Base-by-base conservation (phyloP, 2,888 invertebrate species). In the Dendrolimus pini region DNA sequence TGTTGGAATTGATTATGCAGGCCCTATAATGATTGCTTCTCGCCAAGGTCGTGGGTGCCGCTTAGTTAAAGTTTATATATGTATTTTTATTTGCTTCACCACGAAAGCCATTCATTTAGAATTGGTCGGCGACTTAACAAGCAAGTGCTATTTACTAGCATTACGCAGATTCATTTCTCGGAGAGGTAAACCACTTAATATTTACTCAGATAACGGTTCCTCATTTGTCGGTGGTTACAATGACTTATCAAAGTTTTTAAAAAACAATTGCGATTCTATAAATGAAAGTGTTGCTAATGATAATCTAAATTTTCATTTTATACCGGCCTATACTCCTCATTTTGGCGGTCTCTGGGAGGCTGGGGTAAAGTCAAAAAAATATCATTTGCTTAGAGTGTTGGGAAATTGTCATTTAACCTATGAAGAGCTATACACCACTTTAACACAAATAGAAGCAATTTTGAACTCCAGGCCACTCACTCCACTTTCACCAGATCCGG, bases 391-490 rank as follows among this genome's bases (percentile, higher is more conserved):
- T 10, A 9, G 63, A 56, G 61, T 65, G 42, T 54, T 63, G 58
- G 61, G 59, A 41, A 59, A 60, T 59, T 56, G 57, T 58, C 10
- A 61, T 55, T 14, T 62, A 1, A 60, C 58, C 7, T 66, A 55
- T 55, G 67, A 69, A 54, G 63, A 67, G 54, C 54, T 66, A 10
- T 18, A 60, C 47, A 64, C 66, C 13, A 56, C 56, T 1, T 59
- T 68, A 9, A 41, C 53, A 0, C 60, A 63, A 54, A 63, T 66
- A 1, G 65, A 68, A 41, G 68, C 65, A 1, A 60, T 66, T 10
- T 30, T 66, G 9, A 67, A 65, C 14, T 66, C 62, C 7, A 62
- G 64, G 9, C 68, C 65, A 9, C 58, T 65, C 9, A 62, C 62
- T 0, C 62, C 65, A 0, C 8, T 65, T 3, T 65, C 68, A 1